Conservation (phyloP, 2,888 invertebrate genomes). For the Ochropleura plecta region DNA sequence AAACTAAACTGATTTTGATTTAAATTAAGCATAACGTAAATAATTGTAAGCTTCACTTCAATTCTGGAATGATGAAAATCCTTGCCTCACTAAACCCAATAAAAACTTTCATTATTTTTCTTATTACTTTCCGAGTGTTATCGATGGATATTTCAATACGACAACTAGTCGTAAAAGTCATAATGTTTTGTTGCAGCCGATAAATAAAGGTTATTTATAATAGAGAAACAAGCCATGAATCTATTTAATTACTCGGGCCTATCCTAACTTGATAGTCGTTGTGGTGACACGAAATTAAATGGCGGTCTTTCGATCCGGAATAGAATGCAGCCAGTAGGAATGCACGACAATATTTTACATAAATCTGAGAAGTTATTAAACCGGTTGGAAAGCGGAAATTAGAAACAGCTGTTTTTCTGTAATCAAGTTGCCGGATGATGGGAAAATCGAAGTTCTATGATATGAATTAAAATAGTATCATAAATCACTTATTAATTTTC, state of each 20-base stretch:
- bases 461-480: background rate
- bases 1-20: background rate
- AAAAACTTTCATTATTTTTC: constrained; percentile 15
- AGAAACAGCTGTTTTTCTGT: constrained; percentile 29
- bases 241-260: constrained; percentile 45
- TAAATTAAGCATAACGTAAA: background rate
- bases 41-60: background rate
- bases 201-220: constrained; percentile 31
- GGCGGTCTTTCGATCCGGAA: constrained; percentile 18
- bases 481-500: constrained; percentile 12
- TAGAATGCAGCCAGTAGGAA: constrained; percentile 27
- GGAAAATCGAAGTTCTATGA: constrained; percentile 2
- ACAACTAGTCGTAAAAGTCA: constrained; percentile 31
- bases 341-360: constrained; percentile 22
- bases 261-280: constrained; percentile 44
- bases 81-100: constrained; percentile 3
- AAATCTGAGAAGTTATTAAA: constrained; percentile 25
- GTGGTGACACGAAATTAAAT: constrained; percentile 17
- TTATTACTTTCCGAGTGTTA: constrained; percentile 15
- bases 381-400: constrained; percentile 44
- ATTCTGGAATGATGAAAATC: background rate
- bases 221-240: constrained; percentile 44
- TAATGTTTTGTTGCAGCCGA: constrained; percentile 11
- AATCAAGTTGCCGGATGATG: constrained; percentile 8
- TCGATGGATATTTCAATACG: constrained; percentile 29